phyloP scores from a whole-genome alignment of 1,140 invertebrate species.

The Lepidurus packardi region DNA sequence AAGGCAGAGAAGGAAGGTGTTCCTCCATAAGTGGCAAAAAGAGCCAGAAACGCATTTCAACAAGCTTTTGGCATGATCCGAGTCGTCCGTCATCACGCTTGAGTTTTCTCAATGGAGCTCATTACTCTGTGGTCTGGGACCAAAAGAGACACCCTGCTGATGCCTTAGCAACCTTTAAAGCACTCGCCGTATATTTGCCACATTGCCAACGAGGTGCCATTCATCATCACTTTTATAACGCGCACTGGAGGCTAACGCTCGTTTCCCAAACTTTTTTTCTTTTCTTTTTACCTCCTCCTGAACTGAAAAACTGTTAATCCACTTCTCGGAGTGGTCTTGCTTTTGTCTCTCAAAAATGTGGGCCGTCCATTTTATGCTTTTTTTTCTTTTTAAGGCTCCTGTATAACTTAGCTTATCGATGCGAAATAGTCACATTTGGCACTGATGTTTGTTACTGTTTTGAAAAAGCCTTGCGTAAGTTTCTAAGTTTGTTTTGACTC shows the following conservation, averaged over 20 bases:
- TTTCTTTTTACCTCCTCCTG: background rate
- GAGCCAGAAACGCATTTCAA: conserved; percentile 10
- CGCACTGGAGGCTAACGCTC: background rate
- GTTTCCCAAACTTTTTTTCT: background rate
- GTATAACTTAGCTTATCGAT: too few relatives aligned
- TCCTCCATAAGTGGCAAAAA: background rate
- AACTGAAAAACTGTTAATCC: background rate
- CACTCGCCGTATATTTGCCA: conserved; percentile 17
- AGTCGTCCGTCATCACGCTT: conserved; percentile 20
- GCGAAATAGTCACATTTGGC: too few relatives aligned
- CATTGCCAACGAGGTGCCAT: conserved; percentile 20
- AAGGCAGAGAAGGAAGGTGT: background rate
- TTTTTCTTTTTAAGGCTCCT: too few relatives aligned
- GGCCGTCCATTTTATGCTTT: too few relatives aligned
- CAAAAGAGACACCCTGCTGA: conserved; percentile 17
- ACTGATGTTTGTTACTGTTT: too few relatives aligned
- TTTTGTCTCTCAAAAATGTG: background rate
- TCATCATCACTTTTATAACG: conserved; percentile 12
- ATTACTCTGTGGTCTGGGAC: conserved; percentile 14
- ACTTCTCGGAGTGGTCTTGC: background rate
- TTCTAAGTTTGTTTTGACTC: too few relatives aligned
- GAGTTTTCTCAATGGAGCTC: conserved; percentile 21
- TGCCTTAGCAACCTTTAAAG: conserved; percentile 21
- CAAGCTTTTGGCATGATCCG: conserved; percentile 21
- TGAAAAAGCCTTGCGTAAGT: too few relatives aligned